These are phyloP conservation scores for Ormyrus rosae DNA, from an alignment of 2,888 invertebrate genomes.

Conservation along the genomic window DNA sequence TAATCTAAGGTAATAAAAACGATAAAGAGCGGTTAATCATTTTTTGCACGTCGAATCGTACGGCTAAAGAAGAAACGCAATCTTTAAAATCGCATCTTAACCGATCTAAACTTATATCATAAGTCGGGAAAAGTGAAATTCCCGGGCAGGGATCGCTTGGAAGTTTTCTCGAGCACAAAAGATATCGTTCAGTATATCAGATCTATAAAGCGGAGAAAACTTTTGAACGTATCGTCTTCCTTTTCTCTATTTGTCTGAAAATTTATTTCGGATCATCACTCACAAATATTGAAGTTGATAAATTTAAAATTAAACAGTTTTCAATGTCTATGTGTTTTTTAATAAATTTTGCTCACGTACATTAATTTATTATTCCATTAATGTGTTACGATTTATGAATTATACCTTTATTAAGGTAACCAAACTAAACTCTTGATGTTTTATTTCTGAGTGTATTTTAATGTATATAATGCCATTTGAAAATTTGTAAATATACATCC, in stretches of 20 bases:
- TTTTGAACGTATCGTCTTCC: slow-evolving; percentile 15
- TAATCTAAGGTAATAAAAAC: too few relatives aligned
- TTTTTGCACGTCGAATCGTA: too few relatives aligned
- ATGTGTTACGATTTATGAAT: too few relatives aligned
- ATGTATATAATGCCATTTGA: too few relatives aligned
- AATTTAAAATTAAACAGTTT: not conserved
- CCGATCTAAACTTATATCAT: not conserved
- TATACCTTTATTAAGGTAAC: too few relatives aligned
- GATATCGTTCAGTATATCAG: slow-evolving; percentile 6
- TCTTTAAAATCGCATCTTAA: too few relatives aligned
- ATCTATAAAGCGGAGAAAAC: slow-evolving; percentile 8
- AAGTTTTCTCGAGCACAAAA: slow-evolving; percentile 14
- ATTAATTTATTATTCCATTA: not conserved
- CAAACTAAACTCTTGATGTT: too few relatives aligned
- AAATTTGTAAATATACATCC: too few relatives aligned
- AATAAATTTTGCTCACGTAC: not conserved
- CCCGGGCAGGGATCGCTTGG: not conserved
- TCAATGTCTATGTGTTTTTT: not conserved
- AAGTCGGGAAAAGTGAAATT: slow-evolving; percentile 16
- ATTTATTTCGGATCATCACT: slow-evolving; percentile 8
- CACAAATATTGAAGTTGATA: too few relatives aligned
- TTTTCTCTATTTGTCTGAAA: not conserved
- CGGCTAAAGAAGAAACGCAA: too few relatives aligned
- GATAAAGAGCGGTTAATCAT: not conserved
- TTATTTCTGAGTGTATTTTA: too few relatives aligned